Evolutionary conservation across 2,888 invertebrate genomes (phyloP).

Genomic region (Scaptomyza parva): DNA sequence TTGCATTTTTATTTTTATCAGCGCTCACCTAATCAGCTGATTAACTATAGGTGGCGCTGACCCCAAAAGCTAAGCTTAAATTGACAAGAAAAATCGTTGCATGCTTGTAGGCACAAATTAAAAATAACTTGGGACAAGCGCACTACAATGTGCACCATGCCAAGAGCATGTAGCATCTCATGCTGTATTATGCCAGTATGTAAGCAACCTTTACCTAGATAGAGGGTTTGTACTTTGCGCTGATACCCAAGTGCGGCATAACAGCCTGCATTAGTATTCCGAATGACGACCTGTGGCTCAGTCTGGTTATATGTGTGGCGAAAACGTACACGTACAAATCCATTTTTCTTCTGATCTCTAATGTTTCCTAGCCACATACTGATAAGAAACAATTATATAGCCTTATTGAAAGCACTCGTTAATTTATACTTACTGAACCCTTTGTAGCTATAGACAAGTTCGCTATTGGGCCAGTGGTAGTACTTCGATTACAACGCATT

Average conservation of each 20-base stretch:
- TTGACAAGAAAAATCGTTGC: too few species aligned
- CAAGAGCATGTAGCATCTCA: slow-evolving; percentile 90
- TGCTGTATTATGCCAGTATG: slow-evolving; percentile 87
- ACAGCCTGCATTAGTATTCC: too few species aligned
- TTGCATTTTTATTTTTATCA: too few species aligned
- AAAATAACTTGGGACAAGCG: too few species aligned
- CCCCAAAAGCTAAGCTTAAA: too few species aligned
- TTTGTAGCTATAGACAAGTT: slow-evolving; percentile 47
- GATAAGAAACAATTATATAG: not conserved
- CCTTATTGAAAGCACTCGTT: too few species aligned
- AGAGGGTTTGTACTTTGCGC: slow-evolving; percentile 82
- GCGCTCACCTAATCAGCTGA: too few species aligned
- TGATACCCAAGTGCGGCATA: too few species aligned
- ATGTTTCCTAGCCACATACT: too few species aligned
- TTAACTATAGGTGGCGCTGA: too few species aligned
- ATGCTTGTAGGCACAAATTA: too few species aligned
- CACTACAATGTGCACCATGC: slow-evolving; percentile 91
- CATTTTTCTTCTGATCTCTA: too few species aligned
- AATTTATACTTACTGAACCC: slow-evolving; percentile 41
- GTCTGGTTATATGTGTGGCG: slow-evolving; percentile 11
- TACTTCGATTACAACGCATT: slow-evolving; percentile 8
- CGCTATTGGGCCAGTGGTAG: slow-evolving; percentile 50
- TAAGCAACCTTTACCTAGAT: slow-evolving; percentile 65
- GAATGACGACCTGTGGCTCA: slow-evolving; percentile 21
- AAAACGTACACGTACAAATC: slow-evolving; percentile 64